Percentiles rank a stretch among this genome's conserved stretches.
These are phyloP conservation scores for Etheostoma cragini DNA, from an alignment of 2,113 vertebrate genomes.

Conservation along the genomic window DNA sequence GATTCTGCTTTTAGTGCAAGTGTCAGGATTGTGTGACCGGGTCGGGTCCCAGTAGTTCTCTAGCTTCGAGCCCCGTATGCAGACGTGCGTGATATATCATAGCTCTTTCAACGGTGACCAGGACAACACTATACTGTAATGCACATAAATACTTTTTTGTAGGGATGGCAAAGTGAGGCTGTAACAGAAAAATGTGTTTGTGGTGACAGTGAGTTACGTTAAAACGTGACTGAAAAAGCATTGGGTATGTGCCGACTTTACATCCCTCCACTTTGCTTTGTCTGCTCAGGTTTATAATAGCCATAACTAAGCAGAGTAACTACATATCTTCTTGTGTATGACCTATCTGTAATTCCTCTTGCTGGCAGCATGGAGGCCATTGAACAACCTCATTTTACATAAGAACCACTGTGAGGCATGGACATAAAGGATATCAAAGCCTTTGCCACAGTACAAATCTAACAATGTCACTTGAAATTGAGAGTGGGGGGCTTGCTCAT, in stretches of 20 bases:
- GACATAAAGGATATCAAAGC: conserved; percentile 58
- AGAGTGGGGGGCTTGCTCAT: conserved; percentile 43
- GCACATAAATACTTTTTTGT: not conserved
- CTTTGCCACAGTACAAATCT: conserved; percentile 45
- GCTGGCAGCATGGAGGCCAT: not conserved
- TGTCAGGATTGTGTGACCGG: not conserved
- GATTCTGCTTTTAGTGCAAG: too few species aligned
- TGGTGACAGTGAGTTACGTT: not conserved
- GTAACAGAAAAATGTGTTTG: conserved; percentile 8
- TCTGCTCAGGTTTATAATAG: not conserved
- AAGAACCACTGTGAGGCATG: conserved; percentile 49
- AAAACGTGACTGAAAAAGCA: not conserved
- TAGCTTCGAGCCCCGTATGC: conserved; percentile 5
- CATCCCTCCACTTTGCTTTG: not conserved
- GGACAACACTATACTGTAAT: conserved; percentile 52
- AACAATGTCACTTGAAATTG: conserved; percentile 57
- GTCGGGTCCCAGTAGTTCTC: not conserved
- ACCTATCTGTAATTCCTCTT: conserved; percentile 17
- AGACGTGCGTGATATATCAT: conserved; percentile 22
- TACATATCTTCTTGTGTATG: conserved; percentile 25
- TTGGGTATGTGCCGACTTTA: not conserved
- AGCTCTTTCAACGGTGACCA: conserved; percentile 60
- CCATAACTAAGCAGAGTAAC: not conserved
- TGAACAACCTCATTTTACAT: conserved; percentile 40
- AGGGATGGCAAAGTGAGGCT: conserved; percentile 19